Evolutionary conservation across 2,113 vertebrate genomes (phyloP).

Genomic region (Elephantulus edwardii): DNA sequence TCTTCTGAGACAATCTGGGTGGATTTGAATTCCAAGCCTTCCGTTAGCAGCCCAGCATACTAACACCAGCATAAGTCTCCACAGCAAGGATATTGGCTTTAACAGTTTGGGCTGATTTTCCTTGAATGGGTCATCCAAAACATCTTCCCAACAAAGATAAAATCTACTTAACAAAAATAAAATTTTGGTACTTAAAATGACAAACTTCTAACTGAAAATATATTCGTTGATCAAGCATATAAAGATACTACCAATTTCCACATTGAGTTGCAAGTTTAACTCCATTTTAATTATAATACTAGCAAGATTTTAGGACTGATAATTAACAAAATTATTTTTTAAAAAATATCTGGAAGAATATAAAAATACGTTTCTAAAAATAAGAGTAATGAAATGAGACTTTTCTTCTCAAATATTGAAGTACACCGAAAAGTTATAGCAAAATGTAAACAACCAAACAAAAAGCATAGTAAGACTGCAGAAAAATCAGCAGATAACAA

Average conservation of each 20-base stretch:
- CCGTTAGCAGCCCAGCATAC: not conserved
- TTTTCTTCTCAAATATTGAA: conserved; percentile 45
- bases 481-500: not conserved
- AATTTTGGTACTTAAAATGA: not conserved
- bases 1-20: not conserved
- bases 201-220: no score
- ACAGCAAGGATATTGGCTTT: not conserved
- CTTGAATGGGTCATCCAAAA: not conserved
- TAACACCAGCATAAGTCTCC: not conserved
- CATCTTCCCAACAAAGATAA: not conserved
- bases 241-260: conserved; percentile 19
- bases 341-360: not conserved
- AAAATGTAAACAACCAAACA: not conserved
- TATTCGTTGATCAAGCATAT: not conserved
- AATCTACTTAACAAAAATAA: no score
- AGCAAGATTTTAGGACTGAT: conserved; percentile 3
- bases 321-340: conserved; percentile 9
- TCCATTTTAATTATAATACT: conserved; percentile 42
- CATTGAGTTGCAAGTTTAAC: not conserved
- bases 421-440: not conserved
- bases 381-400: not conserved
- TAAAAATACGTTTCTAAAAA: conserved; percentile 18
- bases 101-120: not conserved
- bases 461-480: not conserved
- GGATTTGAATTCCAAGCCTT: not conserved